Percentiles rank a stretch among this genome's conserved stretches.
These are phyloP conservation scores for Pangasius larnaudii DNA, from an alignment of 2,797 vertebrate species.

Conservation along the genomic window DNA sequence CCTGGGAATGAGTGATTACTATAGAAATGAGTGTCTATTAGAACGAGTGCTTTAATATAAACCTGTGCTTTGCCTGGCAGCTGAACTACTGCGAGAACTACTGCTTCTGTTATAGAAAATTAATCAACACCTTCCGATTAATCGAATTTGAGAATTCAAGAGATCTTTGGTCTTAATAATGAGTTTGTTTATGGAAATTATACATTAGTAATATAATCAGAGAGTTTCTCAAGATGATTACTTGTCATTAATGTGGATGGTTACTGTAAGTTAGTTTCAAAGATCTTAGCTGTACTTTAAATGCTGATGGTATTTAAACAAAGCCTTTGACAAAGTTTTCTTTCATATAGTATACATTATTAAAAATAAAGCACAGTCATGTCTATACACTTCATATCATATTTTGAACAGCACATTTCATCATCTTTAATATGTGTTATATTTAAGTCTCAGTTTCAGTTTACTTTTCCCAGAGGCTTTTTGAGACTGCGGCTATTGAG, in stretches of 20 bases:
- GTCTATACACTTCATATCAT: not conserved
- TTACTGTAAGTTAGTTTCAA: not conserved
- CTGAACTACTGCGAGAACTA: not conserved
- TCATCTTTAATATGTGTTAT: not conserved
- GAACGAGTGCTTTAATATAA: not conserved
- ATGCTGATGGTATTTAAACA: not conserved
- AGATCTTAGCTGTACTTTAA: not conserved
- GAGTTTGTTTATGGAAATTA: not conserved
- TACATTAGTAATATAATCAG: not conserved
- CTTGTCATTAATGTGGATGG: not conserved
- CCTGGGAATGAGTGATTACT: not conserved
- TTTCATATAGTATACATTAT: not conserved
- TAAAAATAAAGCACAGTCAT: not conserved
- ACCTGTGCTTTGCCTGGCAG: not conserved
- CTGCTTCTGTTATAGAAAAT: not conserved
- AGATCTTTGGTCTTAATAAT: not conserved
- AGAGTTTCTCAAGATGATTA: not conserved
- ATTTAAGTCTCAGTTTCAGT: not conserved
- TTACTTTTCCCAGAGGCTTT: not conserved
- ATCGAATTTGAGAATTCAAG: not conserved
- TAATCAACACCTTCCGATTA: not conserved
- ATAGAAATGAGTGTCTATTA: not conserved
- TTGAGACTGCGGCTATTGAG: not conserved
- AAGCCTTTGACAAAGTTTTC: not conserved
- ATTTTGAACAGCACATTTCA: not conserved